Conservation (phyloP, 1,140 invertebrate genomes). For the Leptinotarsa texana region DNA sequence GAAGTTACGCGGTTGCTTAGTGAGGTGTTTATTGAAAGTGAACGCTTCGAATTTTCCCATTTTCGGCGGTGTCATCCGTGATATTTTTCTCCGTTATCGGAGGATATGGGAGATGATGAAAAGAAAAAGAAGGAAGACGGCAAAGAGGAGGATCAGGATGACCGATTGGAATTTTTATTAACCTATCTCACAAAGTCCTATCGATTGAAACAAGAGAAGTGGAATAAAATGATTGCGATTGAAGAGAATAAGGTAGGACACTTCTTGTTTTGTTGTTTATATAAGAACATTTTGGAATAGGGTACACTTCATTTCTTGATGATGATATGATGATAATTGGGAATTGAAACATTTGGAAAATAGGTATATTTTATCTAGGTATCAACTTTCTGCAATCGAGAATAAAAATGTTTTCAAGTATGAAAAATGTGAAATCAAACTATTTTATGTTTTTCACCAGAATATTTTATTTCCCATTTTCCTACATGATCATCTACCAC, state of each 20-base stretch:
- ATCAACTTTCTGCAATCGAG: no score
- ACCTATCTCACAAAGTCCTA: slow-evolving; percentile 62
- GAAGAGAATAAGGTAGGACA: slow-evolving; percentile 64
- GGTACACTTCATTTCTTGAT: no score
- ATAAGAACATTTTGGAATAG: no score
- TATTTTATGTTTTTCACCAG: no score
- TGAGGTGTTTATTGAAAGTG: slow-evolving; percentile 33
- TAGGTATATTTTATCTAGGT: no score
- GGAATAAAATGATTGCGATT: slow-evolving; percentile 72
- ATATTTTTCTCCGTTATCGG: not conserved
- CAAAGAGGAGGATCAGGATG: slow-evolving; percentile 47
- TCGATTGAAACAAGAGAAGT: slow-evolving; percentile 75
- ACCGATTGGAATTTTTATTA: slow-evolving; percentile 52
- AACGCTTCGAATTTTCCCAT: slow-evolving; percentile 5
- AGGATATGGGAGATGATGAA: slow-evolving; percentile 32
- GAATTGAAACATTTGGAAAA: no score
- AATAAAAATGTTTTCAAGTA: no score
- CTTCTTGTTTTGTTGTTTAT: no score
- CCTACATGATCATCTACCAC: no score
- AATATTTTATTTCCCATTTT: no score
- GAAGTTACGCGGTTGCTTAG: slow-evolving; percentile 34
- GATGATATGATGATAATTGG: no score
- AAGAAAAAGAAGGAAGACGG: slow-evolving; percentile 38
- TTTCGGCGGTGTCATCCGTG: not conserved
- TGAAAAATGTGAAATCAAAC: no score